phyloP scores from a whole-genome alignment of 2,113 vertebrate species.

The Chlorodrepanis virens region DNA sequence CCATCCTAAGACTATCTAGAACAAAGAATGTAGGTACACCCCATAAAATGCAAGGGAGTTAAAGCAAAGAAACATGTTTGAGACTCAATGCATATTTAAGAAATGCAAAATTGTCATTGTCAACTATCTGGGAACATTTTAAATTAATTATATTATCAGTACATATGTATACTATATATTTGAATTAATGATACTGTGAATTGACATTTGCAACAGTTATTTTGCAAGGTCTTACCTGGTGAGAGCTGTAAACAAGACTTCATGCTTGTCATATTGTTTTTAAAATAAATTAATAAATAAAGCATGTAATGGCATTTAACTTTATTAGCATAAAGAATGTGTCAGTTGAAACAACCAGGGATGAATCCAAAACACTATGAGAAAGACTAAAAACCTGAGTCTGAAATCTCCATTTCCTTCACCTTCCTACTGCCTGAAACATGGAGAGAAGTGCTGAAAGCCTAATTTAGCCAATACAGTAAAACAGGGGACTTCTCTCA shows the following conservation, averaged over 20 bases:
- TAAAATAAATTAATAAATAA: background rate
- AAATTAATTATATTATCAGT: background rate
- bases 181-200: background rate
- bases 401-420: background rate
- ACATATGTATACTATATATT: background rate
- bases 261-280: background rate
- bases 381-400: background rate
- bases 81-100: background rate
- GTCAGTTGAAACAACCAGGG: background rate
- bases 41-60: background rate
- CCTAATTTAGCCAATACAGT: background rate
- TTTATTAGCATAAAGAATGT: background rate
- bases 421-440: background rate
- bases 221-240: background rate
- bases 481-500: background rate
- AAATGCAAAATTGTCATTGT: background rate
- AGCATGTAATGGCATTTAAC: background rate
- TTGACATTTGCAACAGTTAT: background rate
- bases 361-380: background rate
- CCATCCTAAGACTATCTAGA: background rate
- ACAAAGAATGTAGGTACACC: background rate
- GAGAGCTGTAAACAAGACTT: background rate
- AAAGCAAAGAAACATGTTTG: background rate
- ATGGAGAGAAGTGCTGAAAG: background rate
- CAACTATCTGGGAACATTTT: background rate